phyloP scores from a whole-genome alignment of 2,113 vertebrate species.

The Sturnira hondurensis region DNA sequence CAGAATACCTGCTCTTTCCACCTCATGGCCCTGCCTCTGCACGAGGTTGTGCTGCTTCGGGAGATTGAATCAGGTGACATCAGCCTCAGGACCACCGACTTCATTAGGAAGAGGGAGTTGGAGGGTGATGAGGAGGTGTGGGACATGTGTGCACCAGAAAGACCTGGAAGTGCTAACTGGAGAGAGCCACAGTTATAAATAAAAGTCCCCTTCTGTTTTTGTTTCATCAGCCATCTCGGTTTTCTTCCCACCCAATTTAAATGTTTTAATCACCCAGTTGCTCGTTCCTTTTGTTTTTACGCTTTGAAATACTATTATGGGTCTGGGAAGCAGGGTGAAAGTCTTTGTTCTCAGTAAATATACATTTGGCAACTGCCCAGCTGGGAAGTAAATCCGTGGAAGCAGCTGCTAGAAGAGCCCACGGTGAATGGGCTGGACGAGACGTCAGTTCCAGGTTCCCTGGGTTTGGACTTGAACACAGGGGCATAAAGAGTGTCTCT shows the following conservation, averaged over 20 bases:
- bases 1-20: background rate
- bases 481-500: background rate
- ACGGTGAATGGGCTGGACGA: background rate
- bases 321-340: background rate
- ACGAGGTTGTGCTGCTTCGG: background rate
- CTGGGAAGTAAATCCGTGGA: background rate
- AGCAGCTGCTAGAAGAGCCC: background rate
- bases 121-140: background rate
- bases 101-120: background rate
- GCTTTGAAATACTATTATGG: background rate
- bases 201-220: background rate
- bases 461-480: background rate
- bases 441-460: background rate
- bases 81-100: background rate
- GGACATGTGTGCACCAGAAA: background rate
- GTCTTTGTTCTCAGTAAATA: conserved; percentile 28
- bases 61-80: background rate
- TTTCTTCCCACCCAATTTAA: background rate
- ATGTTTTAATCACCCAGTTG: conserved; percentile 19
- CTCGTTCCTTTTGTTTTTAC: background rate
- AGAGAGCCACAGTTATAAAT: background rate
- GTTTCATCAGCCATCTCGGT: background rate
- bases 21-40: background rate
- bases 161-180: background rate
- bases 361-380: background rate